Evolutionary conservation across 2,113 vertebrate genomes (phyloP).

Genomic region (Equus quagga): DNA sequence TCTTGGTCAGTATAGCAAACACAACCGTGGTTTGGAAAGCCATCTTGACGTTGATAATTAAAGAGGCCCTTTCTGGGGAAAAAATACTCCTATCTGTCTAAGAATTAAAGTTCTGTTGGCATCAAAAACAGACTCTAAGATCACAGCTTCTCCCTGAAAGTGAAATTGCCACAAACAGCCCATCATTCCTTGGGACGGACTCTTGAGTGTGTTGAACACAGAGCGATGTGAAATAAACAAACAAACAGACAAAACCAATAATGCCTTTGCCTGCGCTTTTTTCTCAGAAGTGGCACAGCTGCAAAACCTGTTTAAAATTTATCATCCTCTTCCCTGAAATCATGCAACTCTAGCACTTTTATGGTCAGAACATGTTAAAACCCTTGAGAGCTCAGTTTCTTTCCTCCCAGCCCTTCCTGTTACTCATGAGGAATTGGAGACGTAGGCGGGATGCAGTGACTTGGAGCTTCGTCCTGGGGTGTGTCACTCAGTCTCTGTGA

Average conservation of each 20-base stretch:
- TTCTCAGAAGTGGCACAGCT: neutral
- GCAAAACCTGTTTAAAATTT: neutral
- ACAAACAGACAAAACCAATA: neutral
- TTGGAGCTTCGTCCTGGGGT: neutral
- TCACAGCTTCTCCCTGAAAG: neutral
- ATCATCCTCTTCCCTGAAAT: neutral
- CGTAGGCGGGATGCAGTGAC: neutral
- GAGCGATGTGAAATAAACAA: neutral
- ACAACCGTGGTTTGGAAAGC: neutral
- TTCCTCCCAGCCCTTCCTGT: neutral
- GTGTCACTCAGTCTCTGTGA: neutral
- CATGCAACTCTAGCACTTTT: neutral
- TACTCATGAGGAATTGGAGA: neutral
- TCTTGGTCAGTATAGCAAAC: neutral
- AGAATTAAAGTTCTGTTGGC: neutral
- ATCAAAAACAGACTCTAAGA: neutral
- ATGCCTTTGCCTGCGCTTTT: neutral
- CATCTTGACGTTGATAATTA: neutral
- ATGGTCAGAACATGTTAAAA: neutral
- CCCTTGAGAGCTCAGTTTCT: neutral
- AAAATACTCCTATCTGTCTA: neutral
- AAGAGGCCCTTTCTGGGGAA: neutral
- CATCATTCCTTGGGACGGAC: no score
- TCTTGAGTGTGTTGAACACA: neutral
- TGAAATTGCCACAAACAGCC: neutral